Percentiles rank a stretch among this genome's conserved stretches.
These are phyloP conservation scores for Gastrophryne carolinensis DNA, from an alignment of 2,797 vertebrate genomes.

Conservation along the genomic window DNA sequence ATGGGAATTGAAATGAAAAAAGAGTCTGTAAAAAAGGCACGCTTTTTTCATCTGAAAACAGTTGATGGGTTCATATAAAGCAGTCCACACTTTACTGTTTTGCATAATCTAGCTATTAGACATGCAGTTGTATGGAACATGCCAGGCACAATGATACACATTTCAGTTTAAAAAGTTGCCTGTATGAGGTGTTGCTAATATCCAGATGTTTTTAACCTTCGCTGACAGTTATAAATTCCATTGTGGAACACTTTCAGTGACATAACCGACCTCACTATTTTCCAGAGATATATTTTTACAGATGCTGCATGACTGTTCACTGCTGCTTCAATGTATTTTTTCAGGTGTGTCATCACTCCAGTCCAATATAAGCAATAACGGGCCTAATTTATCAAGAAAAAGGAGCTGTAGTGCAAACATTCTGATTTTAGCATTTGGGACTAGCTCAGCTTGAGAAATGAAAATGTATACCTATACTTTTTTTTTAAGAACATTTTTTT, in stretches of 20 bases:
- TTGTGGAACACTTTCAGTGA: neutral
- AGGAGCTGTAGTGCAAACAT: neutral
- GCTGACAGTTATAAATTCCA: neutral
- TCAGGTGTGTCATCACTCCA: neutral
- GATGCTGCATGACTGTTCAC: neutral
- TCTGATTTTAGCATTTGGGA: too few species aligned
- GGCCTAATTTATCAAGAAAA: neutral
- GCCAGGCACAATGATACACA: neutral
- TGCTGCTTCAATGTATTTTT: neutral
- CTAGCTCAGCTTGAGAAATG: neutral
- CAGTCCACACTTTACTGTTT: too few species aligned
- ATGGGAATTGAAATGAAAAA: too few species aligned
- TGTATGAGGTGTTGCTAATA: neutral
- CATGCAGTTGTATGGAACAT: too few species aligned
- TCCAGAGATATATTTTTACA: neutral
- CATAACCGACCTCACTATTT: neutral
- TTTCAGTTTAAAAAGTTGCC: neutral
- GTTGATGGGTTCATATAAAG: too few species aligned
- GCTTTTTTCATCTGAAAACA: too few species aligned
- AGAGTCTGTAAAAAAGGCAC: too few species aligned
- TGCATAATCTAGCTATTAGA: too few species aligned
- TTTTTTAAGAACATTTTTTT: too few species aligned
- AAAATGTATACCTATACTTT: neutral
- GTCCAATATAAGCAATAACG: neutral
- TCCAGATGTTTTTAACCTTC: neutral